Percentiles rank a stretch among this genome's conserved stretches.
Conservation (phyloP, 2,888 invertebrate species). For the Drosophila merina region DNA sequence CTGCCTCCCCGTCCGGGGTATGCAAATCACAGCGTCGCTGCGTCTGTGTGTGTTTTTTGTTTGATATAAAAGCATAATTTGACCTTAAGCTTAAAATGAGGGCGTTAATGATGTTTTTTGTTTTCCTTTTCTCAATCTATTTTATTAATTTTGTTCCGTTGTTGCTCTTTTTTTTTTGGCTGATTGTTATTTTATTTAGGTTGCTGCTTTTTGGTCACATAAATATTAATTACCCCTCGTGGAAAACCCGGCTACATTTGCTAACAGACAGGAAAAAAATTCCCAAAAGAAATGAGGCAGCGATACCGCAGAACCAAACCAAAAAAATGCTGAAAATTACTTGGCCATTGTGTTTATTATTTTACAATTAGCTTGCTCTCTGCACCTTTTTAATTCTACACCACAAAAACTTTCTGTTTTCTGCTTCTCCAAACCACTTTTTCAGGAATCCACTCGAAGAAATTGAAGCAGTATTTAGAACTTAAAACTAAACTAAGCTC, state of each 20-base stretch:
- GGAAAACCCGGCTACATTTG: conserved; percentile 56
- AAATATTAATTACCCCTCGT: conserved; percentile 70
- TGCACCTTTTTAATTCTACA: conserved; percentile 59
- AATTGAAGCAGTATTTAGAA: conserved; percentile 84
- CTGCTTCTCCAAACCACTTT: conserved; percentile 61
- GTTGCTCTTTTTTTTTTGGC: conserved; percentile 28
- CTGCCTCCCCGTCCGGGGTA: conserved; percentile 40
- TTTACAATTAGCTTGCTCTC: conserved; percentile 33
- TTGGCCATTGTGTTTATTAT: conserved; percentile 25
- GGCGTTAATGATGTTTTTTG: conserved; percentile 80
- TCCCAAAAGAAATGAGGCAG: conserved; percentile 1
- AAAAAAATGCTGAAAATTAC: conserved; percentile 22
- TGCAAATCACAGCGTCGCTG: conserved; percentile 62
- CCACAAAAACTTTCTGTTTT: conserved; percentile 61
- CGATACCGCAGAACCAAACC: conserved; percentile 7
- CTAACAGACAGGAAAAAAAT: background rate
- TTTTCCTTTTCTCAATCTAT: conserved; percentile 46
- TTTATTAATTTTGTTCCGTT: conserved; percentile 45
- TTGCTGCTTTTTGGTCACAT: conserved; percentile 62
- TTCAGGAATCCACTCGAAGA: conserved; percentile 84
- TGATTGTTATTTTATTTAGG: conserved; percentile 44
- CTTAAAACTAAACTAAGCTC: conserved; percentile 76
- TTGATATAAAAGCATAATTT: conserved; percentile 72
- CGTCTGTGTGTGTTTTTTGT: conserved; percentile 35
- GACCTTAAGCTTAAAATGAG: conserved; percentile 80